These are phyloP conservation scores for Philopotamus ludificatus DNA, from an alignment of 1,140 invertebrate genomes.

Conservation along the genomic window DNA sequence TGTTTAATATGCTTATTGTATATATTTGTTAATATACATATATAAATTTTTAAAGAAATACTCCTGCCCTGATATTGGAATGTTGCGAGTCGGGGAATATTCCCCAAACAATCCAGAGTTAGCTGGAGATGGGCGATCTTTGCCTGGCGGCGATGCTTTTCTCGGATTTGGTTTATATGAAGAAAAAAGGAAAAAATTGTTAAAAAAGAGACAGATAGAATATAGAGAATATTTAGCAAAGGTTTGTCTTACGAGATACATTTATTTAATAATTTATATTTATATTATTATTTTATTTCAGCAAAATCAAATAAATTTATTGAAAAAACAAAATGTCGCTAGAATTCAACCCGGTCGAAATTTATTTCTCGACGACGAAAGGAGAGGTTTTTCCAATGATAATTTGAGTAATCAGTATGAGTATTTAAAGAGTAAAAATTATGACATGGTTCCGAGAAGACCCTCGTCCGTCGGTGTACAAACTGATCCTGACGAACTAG, in stretches of 20 bases:
- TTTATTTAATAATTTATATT: background rate
- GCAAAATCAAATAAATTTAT: constrained; percentile 25
- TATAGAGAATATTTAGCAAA: constrained; percentile 57
- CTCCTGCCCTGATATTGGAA: constrained; percentile 42
- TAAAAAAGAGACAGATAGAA: constrained; percentile 54
- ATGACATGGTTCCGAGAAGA: constrained; percentile 10
- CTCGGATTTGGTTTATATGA: constrained; percentile 59
- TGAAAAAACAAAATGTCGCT: constrained; percentile 21
- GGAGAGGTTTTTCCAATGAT: too few species aligned
- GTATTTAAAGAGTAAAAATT: constrained; percentile 4
- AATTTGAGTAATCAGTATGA: constrained; percentile 3
- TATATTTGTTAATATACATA: background rate
- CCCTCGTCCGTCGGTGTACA: constrained; percentile 38
- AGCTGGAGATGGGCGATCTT: constrained; percentile 41
- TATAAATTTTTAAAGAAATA: constrained; percentile 24
- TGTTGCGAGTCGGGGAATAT: constrained; percentile 60
- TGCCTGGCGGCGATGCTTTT: constrained; percentile 50
- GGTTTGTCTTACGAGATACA: constrained; percentile 43
- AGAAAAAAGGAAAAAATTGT: constrained; percentile 51
- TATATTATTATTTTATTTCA: constrained; percentile 15
- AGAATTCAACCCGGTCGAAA: constrained; percentile 17
- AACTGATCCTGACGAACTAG: constrained; percentile 35
- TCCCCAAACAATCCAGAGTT: constrained; percentile 58
- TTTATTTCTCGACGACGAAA: constrained; percentile 27
- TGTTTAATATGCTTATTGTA: background rate